Evolutionary conservation across 2,113 vertebrate genomes (phyloP).

Genomic region (Micromys minutus): DNA sequence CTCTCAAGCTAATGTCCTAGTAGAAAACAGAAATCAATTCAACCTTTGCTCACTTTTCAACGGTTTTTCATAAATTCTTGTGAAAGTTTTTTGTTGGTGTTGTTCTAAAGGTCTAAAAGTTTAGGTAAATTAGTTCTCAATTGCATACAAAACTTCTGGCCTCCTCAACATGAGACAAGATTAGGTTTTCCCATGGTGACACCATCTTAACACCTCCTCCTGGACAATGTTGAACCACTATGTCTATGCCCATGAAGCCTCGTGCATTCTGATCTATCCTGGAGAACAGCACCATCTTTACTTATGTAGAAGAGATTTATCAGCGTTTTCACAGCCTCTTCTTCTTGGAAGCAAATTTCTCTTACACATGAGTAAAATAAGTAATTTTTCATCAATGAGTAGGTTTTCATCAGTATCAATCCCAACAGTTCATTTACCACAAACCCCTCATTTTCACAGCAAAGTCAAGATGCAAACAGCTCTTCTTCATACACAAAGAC

Average conservation of each 20-base stretch:
- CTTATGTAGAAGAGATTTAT: neutral
- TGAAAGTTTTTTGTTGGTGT: conserved; percentile 17
- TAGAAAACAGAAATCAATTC: conserved; percentile 25
- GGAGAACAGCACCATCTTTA: conserved; percentile 31
- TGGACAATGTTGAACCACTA: neutral
- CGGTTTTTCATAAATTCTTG: conserved; percentile 12
- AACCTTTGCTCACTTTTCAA: conserved; percentile 47
- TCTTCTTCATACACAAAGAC: neutral
- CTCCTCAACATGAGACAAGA: conserved; percentile 43
- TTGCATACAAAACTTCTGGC: neutral
- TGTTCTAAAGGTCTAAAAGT: conserved; percentile 40
- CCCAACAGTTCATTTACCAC: neutral
- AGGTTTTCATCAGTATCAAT: neutral
- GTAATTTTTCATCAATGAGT: too few relatives aligned
- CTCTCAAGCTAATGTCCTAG: neutral
- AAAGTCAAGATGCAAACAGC: conserved; percentile 36
- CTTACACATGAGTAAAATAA: neutral
- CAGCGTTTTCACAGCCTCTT: conserved; percentile 14
- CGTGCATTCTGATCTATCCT: conserved; percentile 2
- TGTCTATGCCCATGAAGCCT: neutral
- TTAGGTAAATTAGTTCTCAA: conserved; percentile 21
- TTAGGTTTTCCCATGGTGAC: neutral
- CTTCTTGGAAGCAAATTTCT: conserved; percentile 44
- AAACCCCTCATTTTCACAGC: neutral
- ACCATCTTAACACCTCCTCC: neutral